Evolutionary conservation across 2,888 invertebrate genomes (phyloP), one percentile per base, ranked within the genome.

Genomic region (Crepidodera aurea): DNA sequence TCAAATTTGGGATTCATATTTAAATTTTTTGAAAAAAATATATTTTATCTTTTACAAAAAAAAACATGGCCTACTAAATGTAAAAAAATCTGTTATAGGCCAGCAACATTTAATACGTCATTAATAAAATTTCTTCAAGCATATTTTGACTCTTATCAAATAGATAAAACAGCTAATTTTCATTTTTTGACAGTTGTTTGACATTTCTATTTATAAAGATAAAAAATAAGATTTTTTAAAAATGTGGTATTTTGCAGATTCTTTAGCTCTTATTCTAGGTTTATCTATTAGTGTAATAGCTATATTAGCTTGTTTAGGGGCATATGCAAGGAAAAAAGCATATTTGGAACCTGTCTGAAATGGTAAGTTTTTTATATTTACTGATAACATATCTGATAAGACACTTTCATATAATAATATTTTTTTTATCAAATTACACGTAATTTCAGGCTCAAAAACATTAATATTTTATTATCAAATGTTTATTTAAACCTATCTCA

Each of bases 251-350:
- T 88, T 88, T 74, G 89, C 88, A 1, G 89, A 89, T 77, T 87
- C 87, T 65, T 73, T 89, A 66, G 90, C 89, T 3, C 83, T 89
- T 16, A 81, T 89, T 67, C 74, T 90, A 51, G 88, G 88, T 1
- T 71, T 89, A 37, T 82, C 85, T 40, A 84, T 89, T 39, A 83
- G 85, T 46, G 83, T 84, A 19, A 76, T 87, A 61, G 87, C 87
- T 71, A 84, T 89, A 62, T 82, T 89, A 54, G 88, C 89, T 16
- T 89, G 89, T 79, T 82, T 90, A 73, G 90, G 89, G 32, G 87
- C 86, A 69, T 88, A 89, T 75, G 88, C 89, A 15, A 83, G 90
- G 73, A 86, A 84, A 77, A 83, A 84, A 78, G 85, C 85, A 51
- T 72, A 73, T 51, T 70, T 78, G 62, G 79, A 81, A 68, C 73